Conservation (phyloP, 2,797 vertebrate species). For the Trichosurus vulpecula region DNA sequence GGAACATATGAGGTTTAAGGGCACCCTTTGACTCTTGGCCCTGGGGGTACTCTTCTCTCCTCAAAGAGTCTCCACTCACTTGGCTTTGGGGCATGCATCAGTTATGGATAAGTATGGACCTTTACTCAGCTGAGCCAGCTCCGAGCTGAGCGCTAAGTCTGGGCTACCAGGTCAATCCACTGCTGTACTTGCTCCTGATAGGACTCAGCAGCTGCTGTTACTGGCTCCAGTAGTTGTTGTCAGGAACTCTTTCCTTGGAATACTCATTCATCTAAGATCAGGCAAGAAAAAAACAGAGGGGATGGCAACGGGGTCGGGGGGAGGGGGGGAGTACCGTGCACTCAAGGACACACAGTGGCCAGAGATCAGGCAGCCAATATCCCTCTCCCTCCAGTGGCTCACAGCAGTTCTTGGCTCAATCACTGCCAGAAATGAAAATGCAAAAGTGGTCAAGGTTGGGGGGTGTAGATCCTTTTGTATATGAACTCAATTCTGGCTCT, state of each 20-base stretch:
- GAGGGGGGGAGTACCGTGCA: fast-evolving
- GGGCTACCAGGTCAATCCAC: neutral
- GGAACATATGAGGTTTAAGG: neutral
- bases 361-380: neutral
- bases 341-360: neutral
- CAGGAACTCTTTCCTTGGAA: neutral
- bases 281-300: neutral
- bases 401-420: neutral
- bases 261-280: neutral
- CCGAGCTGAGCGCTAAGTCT: neutral
- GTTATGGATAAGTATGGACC: neutral
- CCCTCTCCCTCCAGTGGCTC: no score
- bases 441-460: neutral
- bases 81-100: neutral
- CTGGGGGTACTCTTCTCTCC: neutral
- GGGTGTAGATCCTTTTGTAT: neutral
- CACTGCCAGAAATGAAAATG: neutral
- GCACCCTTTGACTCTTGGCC: neutral
- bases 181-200: neutral
- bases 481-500: neutral
- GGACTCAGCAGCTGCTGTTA: neutral
- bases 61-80: neutral
- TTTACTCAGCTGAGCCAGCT: neutral
- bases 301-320: no score
- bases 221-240: neutral